phyloP scores from a whole-genome alignment of 2,888 invertebrate genomes.

The Embidobia sp. region DNA sequence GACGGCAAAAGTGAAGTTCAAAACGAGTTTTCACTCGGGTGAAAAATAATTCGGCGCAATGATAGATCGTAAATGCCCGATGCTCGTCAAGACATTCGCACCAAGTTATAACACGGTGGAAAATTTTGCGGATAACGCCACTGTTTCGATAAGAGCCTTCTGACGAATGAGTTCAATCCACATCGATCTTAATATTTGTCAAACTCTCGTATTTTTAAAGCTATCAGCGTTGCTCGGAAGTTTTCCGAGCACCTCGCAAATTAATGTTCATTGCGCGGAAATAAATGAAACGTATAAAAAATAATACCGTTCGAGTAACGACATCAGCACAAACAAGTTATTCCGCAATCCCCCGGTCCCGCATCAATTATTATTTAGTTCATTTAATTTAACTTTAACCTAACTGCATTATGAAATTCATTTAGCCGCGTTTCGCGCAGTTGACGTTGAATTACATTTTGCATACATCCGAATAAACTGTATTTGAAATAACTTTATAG shows the following conservation, averaged over 20 bases:
- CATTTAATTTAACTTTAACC: constrained; percentile 37
- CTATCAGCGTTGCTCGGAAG: background rate
- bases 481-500: constrained; percentile 18
- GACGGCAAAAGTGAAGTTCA: constrained; percentile 8
- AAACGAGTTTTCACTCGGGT: constrained; percentile 11
- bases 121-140: constrained; percentile 1
- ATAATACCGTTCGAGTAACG: background rate
- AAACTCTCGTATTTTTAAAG: background rate
- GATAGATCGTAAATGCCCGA: background rate
- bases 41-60: constrained; percentile 1
- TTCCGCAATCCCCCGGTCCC: background rate
- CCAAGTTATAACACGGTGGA: constrained; percentile 4
- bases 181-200: constrained; percentile 34
- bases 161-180: constrained; percentile 24
- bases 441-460: constrained; percentile 28
- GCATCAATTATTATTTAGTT: constrained; percentile 26
- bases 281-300: too few relatives aligned
- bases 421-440: constrained; percentile 15
- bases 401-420: constrained; percentile 19
- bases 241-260: background rate
- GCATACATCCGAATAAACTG: constrained; percentile 23
- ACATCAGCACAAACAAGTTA: background rate
- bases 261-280: too few relatives aligned
- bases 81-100: constrained; percentile 1
- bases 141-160: constrained; percentile 2